Evolutionary conservation across 2,888 invertebrate species (phyloP).

Genomic region (Pachycephus smyrnensis): DNA sequence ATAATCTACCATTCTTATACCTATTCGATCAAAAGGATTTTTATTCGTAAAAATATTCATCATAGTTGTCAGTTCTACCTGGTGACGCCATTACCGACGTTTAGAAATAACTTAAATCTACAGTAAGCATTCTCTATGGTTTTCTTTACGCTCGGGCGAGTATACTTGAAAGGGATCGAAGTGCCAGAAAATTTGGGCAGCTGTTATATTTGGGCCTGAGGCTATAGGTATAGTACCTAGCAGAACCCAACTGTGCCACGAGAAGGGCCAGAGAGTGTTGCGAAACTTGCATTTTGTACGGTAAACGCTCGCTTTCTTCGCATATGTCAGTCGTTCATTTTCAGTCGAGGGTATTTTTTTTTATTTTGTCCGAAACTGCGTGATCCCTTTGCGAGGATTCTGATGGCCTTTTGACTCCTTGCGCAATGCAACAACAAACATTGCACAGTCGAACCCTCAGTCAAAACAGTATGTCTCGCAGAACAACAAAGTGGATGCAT

Average conservation of each 20-base stretch:
- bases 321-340: neutral
- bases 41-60: neutral
- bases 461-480: neutral
- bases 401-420: neutral
- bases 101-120: neutral
- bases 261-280: neutral
- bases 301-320: neutral
- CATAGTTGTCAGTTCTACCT: neutral
- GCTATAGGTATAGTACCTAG: neutral
- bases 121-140: constrained; percentile 8
- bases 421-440: neutral
- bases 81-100: neutral
- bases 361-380: neutral
- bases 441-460: neutral
- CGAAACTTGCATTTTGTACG: neutral
- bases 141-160: constrained; percentile 27
- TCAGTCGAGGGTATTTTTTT: neutral
- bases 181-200: constrained; percentile 34
- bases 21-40: neutral
- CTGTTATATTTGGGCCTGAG: constrained; percentile 14
- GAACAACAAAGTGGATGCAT: neutral
- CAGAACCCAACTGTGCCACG: neutral
- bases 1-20: neutral
- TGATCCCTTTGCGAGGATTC: neutral
- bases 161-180: constrained; percentile 29